A percentile compares a stretch with the other conserved stretches of the same genome.
phyloP scores from a whole-genome alignment of 2,113 vertebrate species.

The Cephalopterus ornatus region DNA sequence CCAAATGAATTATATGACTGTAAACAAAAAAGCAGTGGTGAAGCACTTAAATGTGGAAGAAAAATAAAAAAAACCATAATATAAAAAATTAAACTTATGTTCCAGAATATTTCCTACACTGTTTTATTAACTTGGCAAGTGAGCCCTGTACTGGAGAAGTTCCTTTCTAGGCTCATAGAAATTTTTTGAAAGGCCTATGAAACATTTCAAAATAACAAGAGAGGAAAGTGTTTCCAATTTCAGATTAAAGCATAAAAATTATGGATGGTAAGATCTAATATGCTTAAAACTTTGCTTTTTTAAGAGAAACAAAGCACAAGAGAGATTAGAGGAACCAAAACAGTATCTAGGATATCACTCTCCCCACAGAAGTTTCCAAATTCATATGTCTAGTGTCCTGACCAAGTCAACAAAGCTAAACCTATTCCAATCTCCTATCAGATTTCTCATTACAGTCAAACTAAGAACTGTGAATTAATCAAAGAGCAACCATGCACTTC shows the following conservation, averaged over 20 bases:
- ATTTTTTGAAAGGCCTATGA: not conserved
- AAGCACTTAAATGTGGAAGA: not conserved
- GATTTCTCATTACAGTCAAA: slow-evolving; percentile 6
- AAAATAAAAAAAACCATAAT: not conserved
- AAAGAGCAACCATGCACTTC: slow-evolving; percentile 45
- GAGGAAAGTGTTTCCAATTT: not conserved
- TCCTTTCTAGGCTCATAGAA: not conserved
- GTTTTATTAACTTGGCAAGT: not conserved
- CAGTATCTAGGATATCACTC: not conserved
- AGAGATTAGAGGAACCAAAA: not conserved
- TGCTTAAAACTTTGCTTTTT: not conserved
- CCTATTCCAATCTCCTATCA: not conserved
- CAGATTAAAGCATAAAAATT: not conserved
- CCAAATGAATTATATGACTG: not conserved
- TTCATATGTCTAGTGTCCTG: not conserved
- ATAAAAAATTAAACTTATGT: not conserved
- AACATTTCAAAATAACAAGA: not conserved
- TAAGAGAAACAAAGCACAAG: not conserved
- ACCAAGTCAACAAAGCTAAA: slow-evolving; percentile 35
- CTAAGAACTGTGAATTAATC: slow-evolving; percentile 45
- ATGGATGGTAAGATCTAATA: not conserved
- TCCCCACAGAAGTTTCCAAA: not conserved
- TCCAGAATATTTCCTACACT: not conserved
- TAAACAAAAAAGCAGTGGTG: not conserved
- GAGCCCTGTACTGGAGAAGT: not conserved